phyloP scores from a whole-genome alignment of 2,888 invertebrate genomes.

The Orthosia gothica region DNA sequence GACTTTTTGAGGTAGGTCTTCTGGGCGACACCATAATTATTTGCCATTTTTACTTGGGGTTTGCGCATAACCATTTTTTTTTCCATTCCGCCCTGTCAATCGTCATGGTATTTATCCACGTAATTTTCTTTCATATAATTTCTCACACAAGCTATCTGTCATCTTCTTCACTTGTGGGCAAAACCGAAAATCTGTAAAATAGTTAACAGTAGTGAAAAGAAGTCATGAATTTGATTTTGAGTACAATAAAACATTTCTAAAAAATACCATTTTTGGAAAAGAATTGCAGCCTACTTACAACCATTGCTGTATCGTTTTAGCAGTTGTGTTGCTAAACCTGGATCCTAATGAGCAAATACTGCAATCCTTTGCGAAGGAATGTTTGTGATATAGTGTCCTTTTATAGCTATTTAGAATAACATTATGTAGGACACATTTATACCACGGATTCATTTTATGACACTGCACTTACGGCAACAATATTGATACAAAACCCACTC shows the following conservation, averaged over 20 bases:
- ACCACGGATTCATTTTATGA: background rate
- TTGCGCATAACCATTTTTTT: background rate
- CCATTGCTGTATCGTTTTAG: too few relatives aligned
- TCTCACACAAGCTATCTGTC: too few relatives aligned
- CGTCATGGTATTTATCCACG: background rate
- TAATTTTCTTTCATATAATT: too few relatives aligned
- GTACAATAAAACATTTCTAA: too few relatives aligned
- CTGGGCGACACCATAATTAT: background rate
- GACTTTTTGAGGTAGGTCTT: background rate
- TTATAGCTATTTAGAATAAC: background rate
- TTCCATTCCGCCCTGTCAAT: background rate
- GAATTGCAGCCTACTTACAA: too few relatives aligned
- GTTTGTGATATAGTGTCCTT: background rate
- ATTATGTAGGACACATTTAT: background rate
- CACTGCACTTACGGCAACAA: background rate
- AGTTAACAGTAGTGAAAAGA: too few relatives aligned
- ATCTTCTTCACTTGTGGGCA: background rate
- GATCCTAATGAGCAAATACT: background rate
- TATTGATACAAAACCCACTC: slow-evolving; percentile 13
- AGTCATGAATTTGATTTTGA: background rate
- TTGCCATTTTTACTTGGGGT: too few relatives aligned
- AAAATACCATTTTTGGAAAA: background rate
- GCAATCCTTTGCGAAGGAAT: background rate
- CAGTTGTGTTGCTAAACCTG: background rate
- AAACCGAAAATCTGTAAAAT: background rate